Evolutionary conservation across 2,888 invertebrate genomes (phyloP).

Genomic region (Campopleginae sp.): DNA sequence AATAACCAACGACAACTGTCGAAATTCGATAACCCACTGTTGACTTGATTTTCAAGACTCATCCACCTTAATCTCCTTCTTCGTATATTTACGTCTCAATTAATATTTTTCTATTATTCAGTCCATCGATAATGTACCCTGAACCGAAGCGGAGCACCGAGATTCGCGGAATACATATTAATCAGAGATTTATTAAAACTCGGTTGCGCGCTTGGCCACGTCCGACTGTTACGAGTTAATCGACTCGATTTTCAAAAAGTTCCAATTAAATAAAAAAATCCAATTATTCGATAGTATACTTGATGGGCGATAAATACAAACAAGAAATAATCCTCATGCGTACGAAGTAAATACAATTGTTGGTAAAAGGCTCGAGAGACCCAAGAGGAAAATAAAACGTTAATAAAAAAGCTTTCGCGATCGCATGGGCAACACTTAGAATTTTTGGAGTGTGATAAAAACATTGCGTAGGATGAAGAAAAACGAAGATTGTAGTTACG

Average conservation of each 20-base stretch:
- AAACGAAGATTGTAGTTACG: conserved; percentile 5
- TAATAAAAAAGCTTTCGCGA: conserved; percentile 27
- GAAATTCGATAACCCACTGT: neutral
- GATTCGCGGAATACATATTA: conserved; percentile 24
- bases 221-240: conserved; percentile 55
- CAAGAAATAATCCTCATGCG: conserved; percentile 30
- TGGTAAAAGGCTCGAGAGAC: neutral
- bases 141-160: conserved; percentile 61
- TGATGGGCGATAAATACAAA: conserved; percentile 43
- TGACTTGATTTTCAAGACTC: neutral
- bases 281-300: conserved; percentile 29
- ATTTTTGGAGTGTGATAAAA: neutral
- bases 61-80: neutral
- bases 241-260: conserved; percentile 22
- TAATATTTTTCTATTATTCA: conserved; percentile 37
- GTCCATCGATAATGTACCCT: conserved; percentile 60
- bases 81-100: neutral
- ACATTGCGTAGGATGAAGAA: neutral
- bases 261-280: conserved; percentile 40
- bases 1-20: neutral
- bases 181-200: conserved; percentile 17
- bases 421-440: conserved; percentile 51
- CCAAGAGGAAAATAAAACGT: conserved; percentile 7
- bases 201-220: conserved; percentile 50
- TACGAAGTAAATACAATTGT: conserved; percentile 13